A percentile compares a stretch with the other conserved stretches of the same genome.
phyloP scores from a whole-genome alignment of 1,140 invertebrate genomes.

The Micrasema minimum region DNA sequence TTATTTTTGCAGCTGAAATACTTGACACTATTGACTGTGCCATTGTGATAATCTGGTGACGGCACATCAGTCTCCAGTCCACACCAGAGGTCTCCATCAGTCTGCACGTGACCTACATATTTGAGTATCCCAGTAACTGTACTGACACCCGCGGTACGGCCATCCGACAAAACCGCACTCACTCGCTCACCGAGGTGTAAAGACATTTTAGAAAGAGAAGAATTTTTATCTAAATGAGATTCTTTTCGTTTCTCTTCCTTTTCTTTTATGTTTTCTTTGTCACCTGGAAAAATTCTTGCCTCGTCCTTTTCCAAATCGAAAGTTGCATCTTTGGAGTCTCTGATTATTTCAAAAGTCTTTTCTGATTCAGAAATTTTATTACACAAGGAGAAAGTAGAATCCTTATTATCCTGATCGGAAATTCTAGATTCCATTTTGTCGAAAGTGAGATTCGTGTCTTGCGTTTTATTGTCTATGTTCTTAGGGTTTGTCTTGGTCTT shows the following conservation, averaged over 20 bases:
- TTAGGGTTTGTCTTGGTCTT: conserved; percentile 1
- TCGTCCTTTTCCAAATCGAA: conserved; percentile 18
- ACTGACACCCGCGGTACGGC: conserved; percentile 55
- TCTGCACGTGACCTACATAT: conserved; percentile 69
- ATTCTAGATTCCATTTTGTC: not conserved
- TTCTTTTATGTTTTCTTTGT: conserved; percentile 25
- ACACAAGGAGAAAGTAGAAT: conserved; percentile 37
- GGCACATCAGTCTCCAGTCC: conserved; percentile 68
- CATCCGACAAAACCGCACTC: conserved; percentile 60
- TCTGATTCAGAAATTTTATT: conserved; percentile 40
- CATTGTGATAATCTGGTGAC: conserved; percentile 72
- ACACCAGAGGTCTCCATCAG: conserved; percentile 72
- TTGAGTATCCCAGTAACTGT: conserved; percentile 64
- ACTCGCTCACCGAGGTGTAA: conserved; percentile 67
- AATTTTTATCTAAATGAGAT: not conserved
- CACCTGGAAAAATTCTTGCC: conserved; percentile 21
- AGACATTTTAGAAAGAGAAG: conserved; percentile 5
- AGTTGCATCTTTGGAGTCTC: conserved; percentile 29
- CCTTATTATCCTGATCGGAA: not conserved
- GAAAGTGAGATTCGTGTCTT: not conserved
- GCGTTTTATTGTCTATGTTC: conserved; percentile 4
- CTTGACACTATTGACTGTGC: conserved; percentile 68
- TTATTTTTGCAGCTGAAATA: conserved; percentile 66
- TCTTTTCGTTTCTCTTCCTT: conserved; percentile 32
- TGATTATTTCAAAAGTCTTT: conserved; percentile 42